Percentiles rank a stretch among this genome's conserved stretches.
phyloP scores from a whole-genome alignment of 2,113 vertebrate species.

The Pontoporia blainvillei region DNA sequence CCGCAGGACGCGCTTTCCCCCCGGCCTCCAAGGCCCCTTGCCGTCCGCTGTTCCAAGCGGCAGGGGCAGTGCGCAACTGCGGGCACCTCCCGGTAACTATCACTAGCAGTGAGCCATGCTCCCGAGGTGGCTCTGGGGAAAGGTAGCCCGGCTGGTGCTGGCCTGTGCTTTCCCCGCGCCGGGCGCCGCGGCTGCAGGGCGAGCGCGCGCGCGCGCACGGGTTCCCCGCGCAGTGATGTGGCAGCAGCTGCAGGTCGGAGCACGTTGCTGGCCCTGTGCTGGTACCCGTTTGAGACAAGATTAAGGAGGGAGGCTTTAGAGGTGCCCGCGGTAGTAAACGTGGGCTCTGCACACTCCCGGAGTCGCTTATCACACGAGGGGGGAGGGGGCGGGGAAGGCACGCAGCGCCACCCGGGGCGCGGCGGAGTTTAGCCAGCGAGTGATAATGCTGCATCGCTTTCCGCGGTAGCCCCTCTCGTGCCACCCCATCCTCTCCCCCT shows the following conservation, averaged over 20 bases:
- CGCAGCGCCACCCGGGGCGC: background rate
- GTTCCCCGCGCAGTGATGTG: constrained; percentile 71
- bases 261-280: constrained; percentile 84
- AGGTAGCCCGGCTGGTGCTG: background rate
- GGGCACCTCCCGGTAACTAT: constrained; percentile 7
- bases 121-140: constrained; percentile 21
- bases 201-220: constrained; percentile 50
- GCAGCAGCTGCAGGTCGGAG: constrained; percentile 74
- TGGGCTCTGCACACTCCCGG: constrained; percentile 60
- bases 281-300: constrained; percentile 73
- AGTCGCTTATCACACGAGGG: background rate
- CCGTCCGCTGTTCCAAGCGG: background rate
- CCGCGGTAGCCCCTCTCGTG: background rate
- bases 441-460: background rate
- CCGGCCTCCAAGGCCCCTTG: background rate
- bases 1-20: background rate
- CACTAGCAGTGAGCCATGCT: constrained; percentile 41
- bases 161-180: background rate
- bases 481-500: background rate
- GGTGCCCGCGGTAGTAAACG: constrained; percentile 73
- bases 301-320: constrained; percentile 72
- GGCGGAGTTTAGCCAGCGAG: background rate
- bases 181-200: background rate
- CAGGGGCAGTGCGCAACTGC: background rate
- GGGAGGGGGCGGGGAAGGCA: background rate